Conservation (phyloP, 1,140 invertebrate species). For the Macrotrachela quadricornifera region DNA sequence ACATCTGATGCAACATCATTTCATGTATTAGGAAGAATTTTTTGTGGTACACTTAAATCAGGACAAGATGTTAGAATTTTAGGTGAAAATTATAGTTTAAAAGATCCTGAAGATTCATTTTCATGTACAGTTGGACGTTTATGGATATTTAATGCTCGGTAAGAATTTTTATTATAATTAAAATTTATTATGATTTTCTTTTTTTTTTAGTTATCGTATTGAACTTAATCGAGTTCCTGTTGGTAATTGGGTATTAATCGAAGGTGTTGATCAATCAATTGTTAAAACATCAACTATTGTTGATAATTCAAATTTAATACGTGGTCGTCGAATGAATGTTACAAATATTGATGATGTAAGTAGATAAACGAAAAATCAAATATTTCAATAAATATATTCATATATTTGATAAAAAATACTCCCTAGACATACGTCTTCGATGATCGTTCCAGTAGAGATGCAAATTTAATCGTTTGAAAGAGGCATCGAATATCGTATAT, state of each 20-base stretch:
- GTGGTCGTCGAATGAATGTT: constrained; percentile 16
- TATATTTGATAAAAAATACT: too few relatives aligned
- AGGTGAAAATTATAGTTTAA: constrained; percentile 86
- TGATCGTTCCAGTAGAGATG: too few relatives aligned
- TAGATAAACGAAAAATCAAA: too few relatives aligned
- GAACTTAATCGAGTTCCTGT: constrained; percentile 86
- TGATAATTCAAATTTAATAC: constrained; percentile 26
- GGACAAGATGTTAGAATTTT: constrained; percentile 75
- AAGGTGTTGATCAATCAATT: constrained; percentile 92
- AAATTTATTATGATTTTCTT: constrained; percentile 28
- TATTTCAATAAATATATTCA: too few relatives aligned
- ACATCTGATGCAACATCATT: constrained; percentile 91
- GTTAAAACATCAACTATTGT: constrained; percentile 94
- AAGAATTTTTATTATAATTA: constrained; percentile 27
- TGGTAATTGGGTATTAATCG: constrained; percentile 95
- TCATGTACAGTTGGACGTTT: constrained; percentile 72
- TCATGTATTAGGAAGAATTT: constrained; percentile 73
- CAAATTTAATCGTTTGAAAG: too few relatives aligned
- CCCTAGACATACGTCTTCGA: too few relatives aligned
- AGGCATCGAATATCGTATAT: too few relatives aligned
- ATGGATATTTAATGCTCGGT: constrained; percentile 81
- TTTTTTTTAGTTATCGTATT: constrained; percentile 43
- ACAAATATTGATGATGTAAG: constrained; percentile 40
- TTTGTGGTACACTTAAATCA: constrained; percentile 82
- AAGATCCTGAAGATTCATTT: constrained; percentile 93